Evolutionary conservation across 2,888 invertebrate species (phyloP), one percentile per base, ranked within the genome.

Genomic region (Teinopalpus imperialis): DNA sequence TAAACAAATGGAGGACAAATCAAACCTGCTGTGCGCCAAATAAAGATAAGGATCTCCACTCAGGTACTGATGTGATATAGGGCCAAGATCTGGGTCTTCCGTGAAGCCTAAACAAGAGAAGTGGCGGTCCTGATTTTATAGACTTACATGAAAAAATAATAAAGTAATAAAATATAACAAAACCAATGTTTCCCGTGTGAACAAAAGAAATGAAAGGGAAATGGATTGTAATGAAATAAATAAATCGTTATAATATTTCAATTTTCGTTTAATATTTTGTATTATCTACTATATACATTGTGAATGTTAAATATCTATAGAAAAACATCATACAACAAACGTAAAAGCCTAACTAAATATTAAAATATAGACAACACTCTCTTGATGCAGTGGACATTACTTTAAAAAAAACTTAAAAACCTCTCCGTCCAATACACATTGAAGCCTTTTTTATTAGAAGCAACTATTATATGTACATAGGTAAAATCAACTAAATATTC

Each of bases 241-340:
- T 21, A 20, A 36, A 37, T 9, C 30, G 26, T 1, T 31, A 29
- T 41, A 47, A 41, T 16, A 1, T 12, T 27, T 52, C 34, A 29
- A 50, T 76, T 77, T 80, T 78, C 71, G 71, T 85, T 85, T 81
- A 80, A 81, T 83, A 81, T 80, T 86, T 86, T 85, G 82, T 87
- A 86, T 86, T 86, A 87, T 85, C 85, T 85, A 85, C 74, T 86
- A 85, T 87, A 74, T 86, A 86, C 86, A 87, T 59, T 57, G 76
- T 81, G 82, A 78, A 76, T 74, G 68, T 78, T 81, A 81, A 75
- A 82, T 80, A 81, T 83, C 73, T 82, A 74, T 73, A 75, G 71
- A 78, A 81, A 79, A 69, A 75, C 63, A 68, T 69, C 66, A 57
- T 80, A 77, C 78, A 82, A 83, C 78, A 82, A 81, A 54, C 80